phyloP scores from a whole-genome alignment of 2,888 invertebrate genomes.

The Ophioninae sp. region DNA sequence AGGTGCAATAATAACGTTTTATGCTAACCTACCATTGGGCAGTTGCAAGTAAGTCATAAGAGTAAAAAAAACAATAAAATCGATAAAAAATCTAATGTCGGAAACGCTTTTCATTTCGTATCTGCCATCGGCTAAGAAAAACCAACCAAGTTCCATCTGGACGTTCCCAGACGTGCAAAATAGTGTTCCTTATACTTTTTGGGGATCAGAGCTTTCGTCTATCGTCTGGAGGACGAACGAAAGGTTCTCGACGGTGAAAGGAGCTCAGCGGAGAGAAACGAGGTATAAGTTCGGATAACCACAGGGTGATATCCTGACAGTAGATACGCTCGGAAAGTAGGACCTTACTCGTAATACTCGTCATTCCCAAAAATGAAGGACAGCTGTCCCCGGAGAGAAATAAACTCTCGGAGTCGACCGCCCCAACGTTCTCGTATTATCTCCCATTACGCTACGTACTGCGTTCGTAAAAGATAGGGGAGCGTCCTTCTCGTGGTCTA shows the following conservation, averaged over 20 bases:
- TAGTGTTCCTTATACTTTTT: constrained; percentile 22
- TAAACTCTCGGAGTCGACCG: constrained; percentile 40
- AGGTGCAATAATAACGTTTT: too few relatives aligned
- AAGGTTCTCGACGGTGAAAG: constrained; percentile 7
- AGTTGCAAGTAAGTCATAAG: too few relatives aligned
- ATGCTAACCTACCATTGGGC: too few relatives aligned
- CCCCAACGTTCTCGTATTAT: constrained; percentile 33
- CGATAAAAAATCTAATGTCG: too few relatives aligned
- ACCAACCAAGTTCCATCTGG: not conserved
- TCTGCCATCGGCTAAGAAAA: too few relatives aligned
- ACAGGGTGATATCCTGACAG: constrained; percentile 39
- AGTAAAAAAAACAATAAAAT: too few relatives aligned
- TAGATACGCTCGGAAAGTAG: constrained; percentile 10
- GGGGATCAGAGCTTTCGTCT: constrained; percentile 22
- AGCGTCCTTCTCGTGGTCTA: not conserved
- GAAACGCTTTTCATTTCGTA: too few relatives aligned
- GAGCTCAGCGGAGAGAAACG: constrained; percentile 15
- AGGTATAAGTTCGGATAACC: constrained; percentile 43
- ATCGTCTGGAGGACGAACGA: not conserved
- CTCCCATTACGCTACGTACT: constrained; percentile 4
- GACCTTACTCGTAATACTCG: constrained; percentile 39
- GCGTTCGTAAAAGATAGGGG: not conserved
- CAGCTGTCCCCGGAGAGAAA: constrained; percentile 43
- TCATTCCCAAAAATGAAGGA: constrained; percentile 56
- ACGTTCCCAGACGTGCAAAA: constrained; percentile 4